Base-by-base conservation (phyloP, 2,888 invertebrate species). In the Pollenia amentaria region DNA sequence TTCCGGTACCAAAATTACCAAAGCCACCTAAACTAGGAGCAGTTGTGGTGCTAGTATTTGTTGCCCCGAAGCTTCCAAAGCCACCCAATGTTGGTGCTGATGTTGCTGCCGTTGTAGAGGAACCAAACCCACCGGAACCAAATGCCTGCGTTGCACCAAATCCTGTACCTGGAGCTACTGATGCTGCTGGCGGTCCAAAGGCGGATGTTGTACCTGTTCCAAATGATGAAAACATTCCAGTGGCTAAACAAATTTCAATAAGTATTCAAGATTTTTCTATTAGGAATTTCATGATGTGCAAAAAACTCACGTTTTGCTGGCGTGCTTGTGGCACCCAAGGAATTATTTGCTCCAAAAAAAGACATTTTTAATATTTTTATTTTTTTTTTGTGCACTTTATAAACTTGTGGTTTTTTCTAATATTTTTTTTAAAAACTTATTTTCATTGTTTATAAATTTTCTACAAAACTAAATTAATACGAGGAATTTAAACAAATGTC, bases 221-320 rank as follows among this genome's bases (percentile, higher is more conserved):
- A 88, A 89, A 89, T 85, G 89, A 87, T 78, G 91, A 91, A 57
- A 92, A 92, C 90, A 92, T 16, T 87, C 92, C 84, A 89, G 91
- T 88, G 90, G 91, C 89, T 93, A 79, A 84, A 88, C 29, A 87
- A 72, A 78, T 55, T 48, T 73, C 88, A 89, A 89, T 83, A 60
- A 84, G 70, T 60, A 51, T 65, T 55, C 64, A 80, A 53, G 18
- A 38, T 29, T 44, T 1, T 11, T 18, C 48, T 72, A 69, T 64
- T 64, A 70, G 51, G 53, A 62, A 77, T 64, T 79, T 73, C 65
- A 51, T 67, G 67, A 82, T 82, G 62, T 40, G 65, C 75, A 60
- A 64, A 16, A 67, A 69, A 90, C 94, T 94, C 92, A 95, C 95
- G 95, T 94, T 95, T 95, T 21, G 95, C 93, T 87, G 93, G 93